Conservation (phyloP, 37 sponge, comb jelly and placozoan genomes). For the Beroe ovata region DNA sequence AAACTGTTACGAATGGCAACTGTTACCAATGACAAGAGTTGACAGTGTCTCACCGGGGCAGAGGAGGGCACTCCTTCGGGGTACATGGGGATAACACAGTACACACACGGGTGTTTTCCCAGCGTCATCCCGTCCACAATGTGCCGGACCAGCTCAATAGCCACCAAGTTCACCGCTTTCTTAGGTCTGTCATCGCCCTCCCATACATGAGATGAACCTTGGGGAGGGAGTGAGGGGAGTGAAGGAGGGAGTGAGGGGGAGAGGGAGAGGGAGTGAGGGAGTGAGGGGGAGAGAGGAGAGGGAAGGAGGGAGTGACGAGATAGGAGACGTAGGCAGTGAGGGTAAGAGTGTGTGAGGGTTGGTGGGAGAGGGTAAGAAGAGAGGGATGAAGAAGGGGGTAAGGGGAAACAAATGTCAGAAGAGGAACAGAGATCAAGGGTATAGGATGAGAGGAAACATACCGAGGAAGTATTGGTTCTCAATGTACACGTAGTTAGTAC, state of each 20-base stretch:
- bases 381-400: background rate
- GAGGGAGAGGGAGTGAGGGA: too few relatives aligned
- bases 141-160: conserved; percentile 52
- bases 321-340: background rate
- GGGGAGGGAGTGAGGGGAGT: background rate
- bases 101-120: conserved; percentile 23
- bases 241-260: background rate
- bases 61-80: conserved; percentile 44
- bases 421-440: background rate
- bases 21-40: too few relatives aligned
- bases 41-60: conserved; percentile 3
- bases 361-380: too few relatives aligned
- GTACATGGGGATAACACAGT: conserved; percentile 58
- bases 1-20: background rate
- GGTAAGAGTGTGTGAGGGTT: background rate
- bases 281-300: too few relatives aligned
- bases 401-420: background rate
- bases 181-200: conserved; percentile 28
- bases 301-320: too few relatives aligned
- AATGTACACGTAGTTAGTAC: conserved; percentile 22
- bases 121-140: conserved; percentile 25
- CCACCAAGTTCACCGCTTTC: conserved; percentile 52
- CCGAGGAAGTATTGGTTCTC: conserved; percentile 66
- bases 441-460: background rate
- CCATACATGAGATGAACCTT: conserved; percentile 53